phyloP scores from a whole-genome alignment of 64 coral and sea anemone genomes.

The Actinia equina region DNA sequence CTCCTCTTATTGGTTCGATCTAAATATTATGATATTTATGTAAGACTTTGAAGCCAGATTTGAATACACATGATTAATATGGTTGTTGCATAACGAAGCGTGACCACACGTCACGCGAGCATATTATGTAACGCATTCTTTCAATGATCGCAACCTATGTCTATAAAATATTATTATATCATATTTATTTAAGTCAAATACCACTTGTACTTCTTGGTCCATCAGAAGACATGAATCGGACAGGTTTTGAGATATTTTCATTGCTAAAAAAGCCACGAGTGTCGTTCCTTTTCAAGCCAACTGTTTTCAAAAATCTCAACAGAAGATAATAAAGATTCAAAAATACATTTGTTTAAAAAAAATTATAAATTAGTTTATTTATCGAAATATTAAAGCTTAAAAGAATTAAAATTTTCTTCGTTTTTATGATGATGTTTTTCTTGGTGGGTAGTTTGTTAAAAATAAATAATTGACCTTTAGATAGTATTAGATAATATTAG shows the following conservation, averaged over 20 bases:
- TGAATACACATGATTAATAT: too few species aligned
- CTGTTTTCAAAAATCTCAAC: not conserved
- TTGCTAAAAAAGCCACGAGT: too few species aligned
- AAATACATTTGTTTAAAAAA: not conserved
- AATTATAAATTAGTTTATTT: conserved; percentile 5
- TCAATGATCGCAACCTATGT: not conserved
- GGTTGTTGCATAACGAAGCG: too few species aligned
- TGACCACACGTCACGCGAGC: too few species aligned
- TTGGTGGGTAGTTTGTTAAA: not conserved
- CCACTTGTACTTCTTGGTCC: conserved; percentile 21
- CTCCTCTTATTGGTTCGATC: too few species aligned
- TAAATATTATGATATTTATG: too few species aligned
- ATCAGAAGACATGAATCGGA: not conserved
- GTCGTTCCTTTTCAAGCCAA: too few species aligned
- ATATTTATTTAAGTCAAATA: not conserved
- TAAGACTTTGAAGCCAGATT: too few species aligned
- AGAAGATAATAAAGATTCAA: not conserved
- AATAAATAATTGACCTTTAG: too few species aligned
- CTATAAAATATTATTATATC: not conserved
- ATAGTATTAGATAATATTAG: too few species aligned
- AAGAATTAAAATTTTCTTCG: not conserved
- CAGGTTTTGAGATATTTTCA: too few species aligned
- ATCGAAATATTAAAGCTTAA: conserved; percentile 14
- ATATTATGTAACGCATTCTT: not conserved
- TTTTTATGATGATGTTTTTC: not conserved